A percentile compares a stretch with the other conserved stretches of the same genome.
phyloP scores from a whole-genome alignment of 2,113 vertebrate species.

The Perca fluviatilis region DNA sequence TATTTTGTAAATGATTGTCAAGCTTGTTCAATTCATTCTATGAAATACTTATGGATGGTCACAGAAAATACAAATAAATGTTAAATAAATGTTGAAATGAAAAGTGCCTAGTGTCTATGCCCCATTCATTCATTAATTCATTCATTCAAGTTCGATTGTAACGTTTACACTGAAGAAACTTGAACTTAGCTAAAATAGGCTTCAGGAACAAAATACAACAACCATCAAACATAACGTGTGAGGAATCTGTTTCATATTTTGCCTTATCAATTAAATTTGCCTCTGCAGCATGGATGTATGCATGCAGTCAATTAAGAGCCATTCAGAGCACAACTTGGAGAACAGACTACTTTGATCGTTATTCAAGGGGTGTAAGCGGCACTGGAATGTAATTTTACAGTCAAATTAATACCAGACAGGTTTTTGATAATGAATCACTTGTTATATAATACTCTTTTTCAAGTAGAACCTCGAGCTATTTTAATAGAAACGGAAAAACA shows the following conservation, averaged over 20 bases:
- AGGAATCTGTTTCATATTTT: neutral
- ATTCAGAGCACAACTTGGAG: neutral
- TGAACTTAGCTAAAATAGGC: neutral
- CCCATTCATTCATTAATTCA: neutral
- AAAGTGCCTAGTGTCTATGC: neutral
- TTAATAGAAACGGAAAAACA: neutral
- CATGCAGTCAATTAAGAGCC: too few species aligned
- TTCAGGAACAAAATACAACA: neutral
- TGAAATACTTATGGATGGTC: neutral
- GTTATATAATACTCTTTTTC: rapidly evolving
- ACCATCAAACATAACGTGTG: neutral
- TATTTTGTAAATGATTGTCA: neutral
- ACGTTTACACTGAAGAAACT: neutral
- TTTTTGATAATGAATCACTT: rapidly evolving
- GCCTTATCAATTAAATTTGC: neutral
- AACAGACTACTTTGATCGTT: conserved; percentile 5
- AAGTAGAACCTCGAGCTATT: rapidly evolving
- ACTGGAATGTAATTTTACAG: neutral
- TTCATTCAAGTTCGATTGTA: neutral
- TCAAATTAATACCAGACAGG: neutral
- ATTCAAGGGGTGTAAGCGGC: neutral
- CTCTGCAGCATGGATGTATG: neutral
- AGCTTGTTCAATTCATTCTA: neutral
- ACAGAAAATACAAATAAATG: neutral
- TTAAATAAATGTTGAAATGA: too few species aligned